These are phyloP conservation scores for Speoplatyrhinus poulsoni DNA, from an alignment of 2,113 vertebrate species.

Conservation along the genomic window DNA sequence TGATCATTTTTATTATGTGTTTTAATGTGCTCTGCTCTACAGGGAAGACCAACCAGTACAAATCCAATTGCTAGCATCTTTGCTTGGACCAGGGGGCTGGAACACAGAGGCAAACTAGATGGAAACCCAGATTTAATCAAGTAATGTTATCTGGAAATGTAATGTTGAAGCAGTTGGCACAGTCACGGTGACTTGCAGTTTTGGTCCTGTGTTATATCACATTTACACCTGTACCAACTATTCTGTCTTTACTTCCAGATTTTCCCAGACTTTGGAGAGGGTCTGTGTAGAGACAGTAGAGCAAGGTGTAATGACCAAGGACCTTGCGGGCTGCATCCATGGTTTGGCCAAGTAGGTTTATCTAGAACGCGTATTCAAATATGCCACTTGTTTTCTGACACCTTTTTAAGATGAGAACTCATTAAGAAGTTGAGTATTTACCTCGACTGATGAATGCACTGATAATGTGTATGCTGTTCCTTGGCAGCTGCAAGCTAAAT, in stretches of 20 bases:
- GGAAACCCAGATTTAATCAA: conserved; percentile 85
- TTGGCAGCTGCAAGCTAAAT: conserved; percentile 86
- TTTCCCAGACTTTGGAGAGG: conserved; percentile 86
- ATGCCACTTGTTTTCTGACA: not conserved
- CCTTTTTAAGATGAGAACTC: too few relatives aligned
- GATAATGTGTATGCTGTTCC: conserved; percentile 6
- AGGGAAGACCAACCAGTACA: conserved; percentile 93
- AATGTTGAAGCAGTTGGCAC: not conserved
- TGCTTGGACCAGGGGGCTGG: conserved; percentile 92
- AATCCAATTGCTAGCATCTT: conserved; percentile 98
- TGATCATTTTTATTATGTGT: not conserved
- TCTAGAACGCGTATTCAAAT: not conserved
- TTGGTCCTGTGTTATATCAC: not conserved
- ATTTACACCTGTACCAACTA: not conserved
- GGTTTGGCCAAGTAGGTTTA: conserved; percentile 87
- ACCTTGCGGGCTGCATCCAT: conserved; percentile 93
- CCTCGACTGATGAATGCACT: not conserved
- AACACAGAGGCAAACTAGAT: conserved; percentile 92
- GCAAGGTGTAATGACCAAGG: conserved; percentile 92
- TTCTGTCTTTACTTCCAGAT: conserved; percentile 69
- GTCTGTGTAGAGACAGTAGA: conserved; percentile 93
- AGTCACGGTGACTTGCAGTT: too few relatives aligned
- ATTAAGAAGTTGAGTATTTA: not conserved
- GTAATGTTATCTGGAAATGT: conserved; percentile 61
- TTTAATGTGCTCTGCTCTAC: not conserved